Evolutionary conservation across 2,797 vertebrate species (phyloP).

Genomic region (Anas acuta): DNA sequence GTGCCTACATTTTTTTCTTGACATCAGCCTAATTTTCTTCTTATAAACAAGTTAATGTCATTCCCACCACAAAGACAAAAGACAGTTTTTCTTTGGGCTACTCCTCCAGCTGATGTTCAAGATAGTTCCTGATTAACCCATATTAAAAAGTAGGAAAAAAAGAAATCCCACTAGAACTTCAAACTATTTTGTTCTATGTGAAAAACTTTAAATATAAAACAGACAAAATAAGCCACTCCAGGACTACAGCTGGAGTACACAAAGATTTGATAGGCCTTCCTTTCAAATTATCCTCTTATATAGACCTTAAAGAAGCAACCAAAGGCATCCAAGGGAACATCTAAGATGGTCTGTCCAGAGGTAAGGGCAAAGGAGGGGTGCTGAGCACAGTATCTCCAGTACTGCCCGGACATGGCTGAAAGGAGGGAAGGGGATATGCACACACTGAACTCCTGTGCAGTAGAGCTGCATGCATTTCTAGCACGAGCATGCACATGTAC

Average conservation of each 20-base stretch:
- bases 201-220: not conserved
- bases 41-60: not conserved
- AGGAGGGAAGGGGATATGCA: not conserved
- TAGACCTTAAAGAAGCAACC: not conserved
- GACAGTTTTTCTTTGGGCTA: not conserved
- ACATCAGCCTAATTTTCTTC: not conserved
- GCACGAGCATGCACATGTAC: accelerated
- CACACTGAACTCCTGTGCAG: not conserved
- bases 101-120: not conserved
- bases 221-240: not conserved
- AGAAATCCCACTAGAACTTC: not conserved
- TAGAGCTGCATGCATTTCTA: not conserved
- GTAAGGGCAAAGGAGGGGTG: not conserved
- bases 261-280: not conserved
- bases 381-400: not conserved
- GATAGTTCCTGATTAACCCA: not conserved
- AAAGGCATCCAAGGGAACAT: not conserved
- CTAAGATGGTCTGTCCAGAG: not conserved
- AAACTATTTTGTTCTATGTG: not conserved
- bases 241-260: not conserved
- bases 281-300: not conserved
- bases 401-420: accelerated
- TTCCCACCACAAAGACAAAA: not conserved
- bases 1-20: not conserved
- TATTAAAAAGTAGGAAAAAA: not conserved